These are phyloP conservation scores for Sinohyriopsis cumingii DNA, from an alignment of 2,888 invertebrate species.

Conservation along the genomic window DNA sequence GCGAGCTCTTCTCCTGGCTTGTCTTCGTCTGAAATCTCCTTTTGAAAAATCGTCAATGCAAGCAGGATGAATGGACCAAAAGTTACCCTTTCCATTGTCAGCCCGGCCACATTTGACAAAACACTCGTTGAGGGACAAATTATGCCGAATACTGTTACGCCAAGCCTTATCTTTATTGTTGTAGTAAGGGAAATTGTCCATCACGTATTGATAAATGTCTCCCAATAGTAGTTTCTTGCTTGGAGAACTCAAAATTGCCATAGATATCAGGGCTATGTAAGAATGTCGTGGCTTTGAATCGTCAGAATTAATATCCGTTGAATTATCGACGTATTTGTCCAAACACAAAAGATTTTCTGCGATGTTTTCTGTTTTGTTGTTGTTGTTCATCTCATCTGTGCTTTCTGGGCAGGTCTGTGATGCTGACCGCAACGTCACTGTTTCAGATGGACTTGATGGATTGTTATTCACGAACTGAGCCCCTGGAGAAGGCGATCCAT, in stretches of 20 bases:
- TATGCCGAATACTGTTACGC: slow-evolving; percentile 69
- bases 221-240: slow-evolving; percentile 64
- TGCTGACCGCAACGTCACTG: slow-evolving; percentile 27
- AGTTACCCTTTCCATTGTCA: slow-evolving; percentile 92
- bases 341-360: slow-evolving; percentile 18
- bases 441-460: slow-evolving; percentile 11
- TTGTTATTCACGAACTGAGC: background rate
- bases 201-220: slow-evolving; percentile 69
- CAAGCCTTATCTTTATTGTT: slow-evolving; percentile 65
- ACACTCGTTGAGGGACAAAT: slow-evolving; percentile 68
- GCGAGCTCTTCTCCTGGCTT: slow-evolving; percentile 91
- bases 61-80: slow-evolving; percentile 98
- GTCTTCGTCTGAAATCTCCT: slow-evolving; percentile 94
- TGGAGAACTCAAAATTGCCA: slow-evolving; percentile 64
- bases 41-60: slow-evolving; percentile 96
- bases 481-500: background rate
- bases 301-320: slow-evolving; percentile 2
- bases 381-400: background rate
- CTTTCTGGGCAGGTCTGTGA: slow-evolving; percentile 6
- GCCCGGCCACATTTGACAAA: slow-evolving; percentile 67
- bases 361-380: too few relatives aligned
- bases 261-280: slow-evolving; percentile 69
- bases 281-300: slow-evolving; percentile 62
- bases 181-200: slow-evolving; percentile 65
- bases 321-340: slow-evolving; percentile 27